Evolutionary conservation across 1,140 invertebrate species (phyloP).

Genomic region (Ceratosolen solmsi): DNA sequence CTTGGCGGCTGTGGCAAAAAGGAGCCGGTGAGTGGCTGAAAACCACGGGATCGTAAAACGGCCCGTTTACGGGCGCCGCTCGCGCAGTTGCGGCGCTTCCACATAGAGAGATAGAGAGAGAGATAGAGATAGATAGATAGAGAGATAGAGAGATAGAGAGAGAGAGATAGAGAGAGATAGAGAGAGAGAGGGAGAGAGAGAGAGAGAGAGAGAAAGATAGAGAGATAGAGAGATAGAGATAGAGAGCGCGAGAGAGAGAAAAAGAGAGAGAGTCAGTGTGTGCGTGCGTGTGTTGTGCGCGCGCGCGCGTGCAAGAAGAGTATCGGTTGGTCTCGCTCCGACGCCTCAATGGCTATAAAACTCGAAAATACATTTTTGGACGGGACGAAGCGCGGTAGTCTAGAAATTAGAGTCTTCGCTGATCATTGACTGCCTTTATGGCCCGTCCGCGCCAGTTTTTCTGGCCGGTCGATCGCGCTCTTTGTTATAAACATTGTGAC

Average conservation of each 20-base stretch:
- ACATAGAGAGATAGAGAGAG: slow-evolving; percentile 10
- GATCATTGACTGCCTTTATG: slow-evolving; percentile 40
- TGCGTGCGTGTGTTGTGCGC: too few relatives aligned
- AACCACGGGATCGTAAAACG: slow-evolving; percentile 67
- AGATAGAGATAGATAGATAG: too few relatives aligned
- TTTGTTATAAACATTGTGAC: slow-evolving; percentile 37
- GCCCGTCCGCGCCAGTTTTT: slow-evolving; percentile 51
- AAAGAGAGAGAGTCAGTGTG: too few relatives aligned
- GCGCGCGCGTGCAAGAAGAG: neutral
- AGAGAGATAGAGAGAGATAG: too few relatives aligned
- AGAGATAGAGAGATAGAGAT: too few relatives aligned
- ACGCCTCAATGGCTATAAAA: slow-evolving; percentile 45
- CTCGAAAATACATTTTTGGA: slow-evolving; percentile 8
- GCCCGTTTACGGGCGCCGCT: slow-evolving; percentile 64
- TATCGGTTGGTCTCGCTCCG: slow-evolving; percentile 44
- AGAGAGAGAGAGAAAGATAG: too few relatives aligned
- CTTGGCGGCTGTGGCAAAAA: slow-evolving; percentile 58
- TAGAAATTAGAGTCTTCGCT: slow-evolving; percentile 37
- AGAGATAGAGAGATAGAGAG: too few relatives aligned
- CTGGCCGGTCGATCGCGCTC: slow-evolving; percentile 11
- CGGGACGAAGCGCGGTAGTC: slow-evolving; percentile 12
- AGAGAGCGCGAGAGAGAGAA: too few relatives aligned
- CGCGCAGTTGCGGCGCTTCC: slow-evolving; percentile 44
- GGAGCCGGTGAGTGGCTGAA: slow-evolving; percentile 56
- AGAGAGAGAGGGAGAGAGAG: slow-evolving; percentile 39